A percentile compares a stretch with the other conserved stretches of the same genome.
Conservation (phyloP, 2,113 vertebrate genomes). For the Promerops cafer region DNA sequence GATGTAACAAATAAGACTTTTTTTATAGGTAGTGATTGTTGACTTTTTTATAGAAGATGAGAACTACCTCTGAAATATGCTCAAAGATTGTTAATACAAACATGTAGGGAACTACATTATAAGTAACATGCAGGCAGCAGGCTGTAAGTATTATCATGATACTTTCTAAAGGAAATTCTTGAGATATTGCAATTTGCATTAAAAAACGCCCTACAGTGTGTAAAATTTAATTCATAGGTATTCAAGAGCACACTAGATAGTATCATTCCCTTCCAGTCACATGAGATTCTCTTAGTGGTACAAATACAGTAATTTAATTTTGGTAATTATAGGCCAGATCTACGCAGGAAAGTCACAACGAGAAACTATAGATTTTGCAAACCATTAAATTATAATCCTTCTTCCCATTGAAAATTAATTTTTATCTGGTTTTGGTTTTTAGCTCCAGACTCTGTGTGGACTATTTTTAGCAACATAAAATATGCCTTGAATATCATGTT, state of each 20-base stretch:
- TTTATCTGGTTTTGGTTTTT: not conserved
- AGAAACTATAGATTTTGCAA: not conserved
- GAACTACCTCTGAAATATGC: not conserved
- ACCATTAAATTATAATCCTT: not conserved
- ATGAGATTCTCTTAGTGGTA: not conserved
- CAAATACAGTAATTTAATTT: not conserved
- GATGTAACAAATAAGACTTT: not conserved
- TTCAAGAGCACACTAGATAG: not conserved
- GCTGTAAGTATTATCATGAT: not conserved
- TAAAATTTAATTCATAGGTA: not conserved
- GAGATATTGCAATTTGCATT: not conserved
- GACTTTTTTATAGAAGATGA: not conserved
- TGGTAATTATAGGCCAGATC: not conserved
- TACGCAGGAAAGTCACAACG: not conserved
- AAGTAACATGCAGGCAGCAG: not conserved
- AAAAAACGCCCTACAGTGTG: not conserved
- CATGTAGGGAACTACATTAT: not conserved
- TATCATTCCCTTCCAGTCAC: not conserved
- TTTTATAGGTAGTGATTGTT: not conserved
- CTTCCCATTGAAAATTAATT: not conserved
- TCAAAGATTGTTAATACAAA: not conserved
- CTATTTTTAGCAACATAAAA: not conserved
- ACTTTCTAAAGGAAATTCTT: not conserved
- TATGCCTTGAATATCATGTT: not conserved
- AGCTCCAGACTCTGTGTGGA: not conserved